Percentiles rank a stretch among this genome's conserved stretches.
phyloP scores from a whole-genome alignment of 2,797 vertebrate genomes.

The Enteromius treurensis region DNA sequence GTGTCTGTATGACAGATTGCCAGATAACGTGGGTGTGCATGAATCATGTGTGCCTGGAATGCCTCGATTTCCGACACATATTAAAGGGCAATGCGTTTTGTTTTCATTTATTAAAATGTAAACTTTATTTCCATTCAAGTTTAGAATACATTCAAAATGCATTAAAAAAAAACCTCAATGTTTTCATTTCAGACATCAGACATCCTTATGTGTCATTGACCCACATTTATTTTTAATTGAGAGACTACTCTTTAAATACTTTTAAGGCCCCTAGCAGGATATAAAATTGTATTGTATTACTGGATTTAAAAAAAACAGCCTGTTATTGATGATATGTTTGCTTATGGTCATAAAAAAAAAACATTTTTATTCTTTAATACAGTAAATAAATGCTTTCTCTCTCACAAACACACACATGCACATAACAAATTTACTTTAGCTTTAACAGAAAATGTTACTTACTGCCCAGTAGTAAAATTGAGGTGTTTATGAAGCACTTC shows the following conservation, averaged over 20 bases:
- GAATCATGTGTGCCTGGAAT: slow-evolving; percentile 14
- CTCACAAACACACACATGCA: not conserved
- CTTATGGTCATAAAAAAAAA: not conserved
- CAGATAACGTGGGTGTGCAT: slow-evolving; percentile 7
- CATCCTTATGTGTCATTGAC: not conserved
- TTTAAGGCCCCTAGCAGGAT: not conserved
- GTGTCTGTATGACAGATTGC: not conserved
- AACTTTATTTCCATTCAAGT: not conserved
- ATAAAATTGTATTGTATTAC: not conserved
- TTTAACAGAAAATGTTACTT: slow-evolving; percentile 11
- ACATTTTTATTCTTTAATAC: not conserved
- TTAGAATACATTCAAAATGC: not conserved
- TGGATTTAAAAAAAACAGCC: not conserved
- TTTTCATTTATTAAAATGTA: not conserved
- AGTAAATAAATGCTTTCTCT: not conserved
- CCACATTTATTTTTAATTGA: not conserved
- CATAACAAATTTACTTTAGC: not conserved
- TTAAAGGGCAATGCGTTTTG: not conserved
- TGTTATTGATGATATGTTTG: not conserved
- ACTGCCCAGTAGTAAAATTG: not conserved
- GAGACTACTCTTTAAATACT: not conserved
- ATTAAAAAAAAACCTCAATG: too few species aligned
- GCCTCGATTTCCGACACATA: not conserved
- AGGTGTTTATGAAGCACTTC: not conserved
- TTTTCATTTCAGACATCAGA: not conserved